Base-by-base conservation (phyloP, 2,797 vertebrate species). In the Sardinella longiceps region DNA sequence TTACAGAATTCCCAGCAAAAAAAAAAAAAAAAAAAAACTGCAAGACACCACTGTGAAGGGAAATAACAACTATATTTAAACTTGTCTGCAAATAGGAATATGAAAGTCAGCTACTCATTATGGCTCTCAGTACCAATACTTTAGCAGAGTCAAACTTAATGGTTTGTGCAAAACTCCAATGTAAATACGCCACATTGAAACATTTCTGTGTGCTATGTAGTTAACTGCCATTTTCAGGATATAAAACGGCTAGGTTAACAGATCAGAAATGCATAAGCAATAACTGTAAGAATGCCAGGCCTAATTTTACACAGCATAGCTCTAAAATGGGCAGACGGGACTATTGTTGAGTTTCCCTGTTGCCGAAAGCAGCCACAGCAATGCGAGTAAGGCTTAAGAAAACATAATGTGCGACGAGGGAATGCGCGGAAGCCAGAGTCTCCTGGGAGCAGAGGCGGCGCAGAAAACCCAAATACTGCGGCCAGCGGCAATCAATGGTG, bases 401-500 rank as follows among this genome's bases (percentile, higher is more conserved):
- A 83, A 77, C 70, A 77, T 77, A 77, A 77, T 77, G 37, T 77
- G 70, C 70, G 18, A 63, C 63, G 60, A 23, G 53, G 20, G 30
- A 60, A 30, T 58, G 48, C 46, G 33, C 60, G 81, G 66, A 80
- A 82, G n/a, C 60, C 23, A 51, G n/a, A 81, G 12, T 81, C 50
- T 81, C 45, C 58, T 2, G 51, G 51, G 83, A 70, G 50, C 60
- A 82, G 25, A 30, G 51, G 74, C n/a, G 50, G 20, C 10, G 48
- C 28, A 77, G 70, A 60, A 84, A 85, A 83, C 60, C 51, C 58
- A 86, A 80, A 83, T 30, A 83, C n/a, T 63, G 50, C 53, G 23
- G 45, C 48, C 14, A 25, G 80, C 81, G 80, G 30, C 82, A 82
- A 85, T 87, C 77, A 70, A 80, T 70, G 86, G 84, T 51, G 39